Conservation (phyloP, 2,113 vertebrate species). For the Hemicordylus capensis region DNA sequence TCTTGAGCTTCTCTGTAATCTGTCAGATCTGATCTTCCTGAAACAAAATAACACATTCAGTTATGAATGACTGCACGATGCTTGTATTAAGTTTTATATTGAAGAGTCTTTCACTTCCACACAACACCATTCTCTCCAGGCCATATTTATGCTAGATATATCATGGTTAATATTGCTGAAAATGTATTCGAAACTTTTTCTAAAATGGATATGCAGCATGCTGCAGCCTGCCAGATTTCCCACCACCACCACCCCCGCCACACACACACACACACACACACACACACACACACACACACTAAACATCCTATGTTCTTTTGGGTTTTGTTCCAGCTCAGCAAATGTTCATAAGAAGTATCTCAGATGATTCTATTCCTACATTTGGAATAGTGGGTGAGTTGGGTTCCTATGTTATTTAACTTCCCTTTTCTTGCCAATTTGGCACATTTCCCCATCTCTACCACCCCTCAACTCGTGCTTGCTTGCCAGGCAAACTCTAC, state of each 20-base stretch:
- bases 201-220: slow-evolving; percentile 5
- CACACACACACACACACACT: background rate
- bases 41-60: background rate
- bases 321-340: background rate
- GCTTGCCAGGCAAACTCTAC: slow-evolving; percentile 63
- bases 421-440: background rate
- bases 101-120: background rate
- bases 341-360: slow-evolving; percentile 10
- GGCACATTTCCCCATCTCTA: background rate
- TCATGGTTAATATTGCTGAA: background rate
- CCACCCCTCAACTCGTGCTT: slow-evolving; percentile 27
- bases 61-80: background rate
- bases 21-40: background rate
- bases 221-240: background rate
- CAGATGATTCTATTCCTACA: background rate
- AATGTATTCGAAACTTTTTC: background rate
- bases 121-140: background rate
- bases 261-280: background rate
- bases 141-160: background rate
- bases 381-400: background rate
- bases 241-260: no score
- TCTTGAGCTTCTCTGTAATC: no score
- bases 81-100: background rate
- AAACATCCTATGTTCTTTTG: slow-evolving; percentile 9
- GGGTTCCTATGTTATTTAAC: background rate